These are phyloP conservation scores for Drosophila mulleri DNA, from an alignment of 2,888 invertebrate genomes.

Conservation along the genomic window DNA sequence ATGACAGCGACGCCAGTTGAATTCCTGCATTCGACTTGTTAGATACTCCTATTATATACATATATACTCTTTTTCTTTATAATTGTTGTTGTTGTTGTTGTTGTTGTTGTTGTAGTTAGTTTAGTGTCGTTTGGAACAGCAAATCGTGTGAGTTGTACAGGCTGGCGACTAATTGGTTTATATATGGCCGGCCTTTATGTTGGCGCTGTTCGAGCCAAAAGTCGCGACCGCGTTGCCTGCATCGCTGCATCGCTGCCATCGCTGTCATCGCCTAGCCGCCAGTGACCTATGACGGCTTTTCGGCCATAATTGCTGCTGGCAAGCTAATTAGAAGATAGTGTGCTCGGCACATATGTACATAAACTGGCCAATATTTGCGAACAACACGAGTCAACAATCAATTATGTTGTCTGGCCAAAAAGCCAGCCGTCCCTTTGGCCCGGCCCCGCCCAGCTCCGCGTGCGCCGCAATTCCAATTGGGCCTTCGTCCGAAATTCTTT, in stretches of 20 bases:
- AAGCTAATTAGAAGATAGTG: constrained; percentile 27
- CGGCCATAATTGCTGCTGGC: constrained; percentile 47
- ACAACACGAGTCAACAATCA: constrained; percentile 53
- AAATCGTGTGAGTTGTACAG: constrained; percentile 17
- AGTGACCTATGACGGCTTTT: constrained; percentile 32
- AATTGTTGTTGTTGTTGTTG: background rate
- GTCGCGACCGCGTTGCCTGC: constrained; percentile 12
- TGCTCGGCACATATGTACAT: constrained; percentile 16
- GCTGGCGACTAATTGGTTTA: constrained; percentile 65
- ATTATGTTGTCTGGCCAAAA: constrained; percentile 39
- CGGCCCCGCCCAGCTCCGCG: background rate
- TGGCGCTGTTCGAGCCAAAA: constrained; percentile 18
- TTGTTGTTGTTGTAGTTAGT: background rate
- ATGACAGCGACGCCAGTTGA: constrained; percentile 42
- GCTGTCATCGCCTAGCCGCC: constrained; percentile 9
- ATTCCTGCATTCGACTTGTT: constrained; percentile 27
- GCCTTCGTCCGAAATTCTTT: constrained; percentile 24
- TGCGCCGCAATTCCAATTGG: background rate
- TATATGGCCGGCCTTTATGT: constrained; percentile 51
- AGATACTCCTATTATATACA: constrained; percentile 21
- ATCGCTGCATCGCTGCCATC: background rate
- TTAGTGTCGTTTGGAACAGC: background rate
- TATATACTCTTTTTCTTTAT: background rate
- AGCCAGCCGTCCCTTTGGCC: background rate
- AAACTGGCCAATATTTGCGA: constrained; percentile 24